A percentile compares a stretch with the other conserved stretches of the same genome.
Conservation (phyloP, 2,113 vertebrate species). For the Casuarius casuarius region DNA sequence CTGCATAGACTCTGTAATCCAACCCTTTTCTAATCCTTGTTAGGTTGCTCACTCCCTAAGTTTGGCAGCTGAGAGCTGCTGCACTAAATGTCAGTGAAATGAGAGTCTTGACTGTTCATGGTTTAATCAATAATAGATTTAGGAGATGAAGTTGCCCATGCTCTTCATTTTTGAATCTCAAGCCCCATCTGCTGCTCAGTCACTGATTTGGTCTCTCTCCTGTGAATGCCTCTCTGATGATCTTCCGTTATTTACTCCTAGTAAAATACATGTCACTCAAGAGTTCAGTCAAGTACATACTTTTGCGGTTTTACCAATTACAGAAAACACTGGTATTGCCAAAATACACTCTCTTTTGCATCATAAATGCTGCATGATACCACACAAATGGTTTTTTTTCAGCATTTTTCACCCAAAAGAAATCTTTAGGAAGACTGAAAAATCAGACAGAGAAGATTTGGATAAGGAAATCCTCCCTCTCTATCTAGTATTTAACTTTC, state of each 20-base stretch:
- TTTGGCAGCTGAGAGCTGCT: conserved; percentile 62
- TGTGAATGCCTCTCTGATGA: conserved; percentile 55
- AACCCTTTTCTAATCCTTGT: conserved; percentile 56
- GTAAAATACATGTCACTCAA: conserved; percentile 47
- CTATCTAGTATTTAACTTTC: background rate
- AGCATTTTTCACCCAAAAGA: background rate
- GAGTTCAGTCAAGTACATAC: conserved; percentile 63
- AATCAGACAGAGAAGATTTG: background rate
- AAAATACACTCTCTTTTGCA: conserved; percentile 41
- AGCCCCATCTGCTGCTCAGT: conserved; percentile 79
- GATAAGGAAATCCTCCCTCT: background rate
- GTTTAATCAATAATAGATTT: conserved; percentile 78
- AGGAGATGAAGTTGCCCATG: conserved; percentile 46
- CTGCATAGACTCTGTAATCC: conserved; percentile 43
- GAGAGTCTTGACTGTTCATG: conserved; percentile 56
- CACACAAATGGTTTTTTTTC: background rate
- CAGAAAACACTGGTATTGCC: conserved; percentile 16
- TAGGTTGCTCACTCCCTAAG: conserved; percentile 39
- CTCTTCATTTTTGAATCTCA: conserved; percentile 75
- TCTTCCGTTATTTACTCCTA: conserved; percentile 50
- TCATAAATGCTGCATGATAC: conserved; percentile 12
- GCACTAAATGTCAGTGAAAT: conserved; percentile 71
- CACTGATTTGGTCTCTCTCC: conserved; percentile 64
- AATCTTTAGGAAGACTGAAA: background rate
- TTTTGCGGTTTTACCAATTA: conserved; percentile 39